Base-by-base conservation (phyloP, 2,888 invertebrate genomes). In the Amphipyra tragopoginis region DNA sequence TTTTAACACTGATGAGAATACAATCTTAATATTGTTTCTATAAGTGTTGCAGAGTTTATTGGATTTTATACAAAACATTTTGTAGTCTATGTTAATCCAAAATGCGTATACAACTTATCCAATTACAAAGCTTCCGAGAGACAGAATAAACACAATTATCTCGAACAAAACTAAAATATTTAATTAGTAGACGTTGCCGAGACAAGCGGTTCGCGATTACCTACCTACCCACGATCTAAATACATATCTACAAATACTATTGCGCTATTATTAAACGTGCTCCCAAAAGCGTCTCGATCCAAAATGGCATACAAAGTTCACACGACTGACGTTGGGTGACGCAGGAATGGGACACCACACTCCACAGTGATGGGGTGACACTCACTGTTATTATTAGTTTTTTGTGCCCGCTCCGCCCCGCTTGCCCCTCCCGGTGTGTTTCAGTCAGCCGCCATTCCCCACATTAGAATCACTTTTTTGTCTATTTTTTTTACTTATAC, bases 371-470 rank as follows among this genome's bases (percentile, higher is more conserved):
- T 91, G 91, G 93, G 93, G 94, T 93, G 93, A 93, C 92, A 88
- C 86, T 83, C 77, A 79, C 88, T 88, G 93, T 93, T 94, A 94
- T 94, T 94, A 94, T 94, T 94, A 94, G 94, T 93, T 93, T 93
- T 94, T 93, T 93, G 90, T 90, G 61, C 89, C 91, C 90, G 86
- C 92, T 83, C 87, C 84, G 77, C 83, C 81, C 85, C 84, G 76
- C 83, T 82, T 83, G 76, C 86, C 89, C 88, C 87, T 80, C 81
- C 81, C 60, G 50, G 75, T 84, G 81, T 83, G 81, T 79, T 77
- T 73, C 84, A 82, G 89, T 73, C 84, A 82, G 89, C 90, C 88
- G 93, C 93, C 92, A 93, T 93, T 91, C 85, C 85, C 85, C 86
- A 88, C 88, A 84, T 87, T 87, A 87, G 85, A 83, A 86, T 79